Evolutionary conservation across 2,888 invertebrate genomes (phyloP), one percentile per base, ranked within the genome.

Genomic region (Synergus laeviventris): DNA sequence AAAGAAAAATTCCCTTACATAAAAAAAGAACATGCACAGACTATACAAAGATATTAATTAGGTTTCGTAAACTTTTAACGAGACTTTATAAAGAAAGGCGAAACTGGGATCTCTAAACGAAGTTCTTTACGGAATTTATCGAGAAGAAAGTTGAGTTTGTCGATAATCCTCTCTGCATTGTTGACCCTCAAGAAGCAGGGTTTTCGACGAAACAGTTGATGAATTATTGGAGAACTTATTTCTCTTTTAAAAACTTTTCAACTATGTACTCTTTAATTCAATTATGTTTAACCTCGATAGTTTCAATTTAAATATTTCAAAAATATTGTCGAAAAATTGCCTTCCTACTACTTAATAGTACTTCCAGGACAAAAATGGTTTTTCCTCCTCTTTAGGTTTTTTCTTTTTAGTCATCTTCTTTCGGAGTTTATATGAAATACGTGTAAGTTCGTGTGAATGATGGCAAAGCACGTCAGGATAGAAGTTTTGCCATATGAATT

Each of bases 401-500:
- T 54, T 9, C 8, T 9, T 7, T 18, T 54, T 18, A 0, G 9
- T 18, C 2, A 2, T 2, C 18, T 11, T 54, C 0, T 54, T 54
- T 36, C 8, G 4, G 2, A 1, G 16, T 61, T 31, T 16, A n/a
- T 36, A 2, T 2, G 14, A 36, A 31, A 16, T 7, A 16, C 24
- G 31, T 61, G 61, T 1, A 18, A 9, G 0, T 64, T 39, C 12
- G 42, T 12, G 12, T 64, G 1, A 42, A 42, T n/a, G 24, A 24
- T 16, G 45, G 2, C n/a, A 24, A 66, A 9, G 2, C 24, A 24
- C 18, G 18, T 7, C 42, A 24, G 80, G 38, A 4, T 80, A 76
- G 36, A 12, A 24, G 24, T 78, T 77, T 8, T 66, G n/a, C 14
- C 70, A 36, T 54, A 54, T 74, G 3, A n/a, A 24, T 1, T 80